Percentiles rank a stretch among this genome's conserved stretches.
Conservation (phyloP, 2,888 invertebrate genomes). For the Stramonita haemastoma region DNA sequence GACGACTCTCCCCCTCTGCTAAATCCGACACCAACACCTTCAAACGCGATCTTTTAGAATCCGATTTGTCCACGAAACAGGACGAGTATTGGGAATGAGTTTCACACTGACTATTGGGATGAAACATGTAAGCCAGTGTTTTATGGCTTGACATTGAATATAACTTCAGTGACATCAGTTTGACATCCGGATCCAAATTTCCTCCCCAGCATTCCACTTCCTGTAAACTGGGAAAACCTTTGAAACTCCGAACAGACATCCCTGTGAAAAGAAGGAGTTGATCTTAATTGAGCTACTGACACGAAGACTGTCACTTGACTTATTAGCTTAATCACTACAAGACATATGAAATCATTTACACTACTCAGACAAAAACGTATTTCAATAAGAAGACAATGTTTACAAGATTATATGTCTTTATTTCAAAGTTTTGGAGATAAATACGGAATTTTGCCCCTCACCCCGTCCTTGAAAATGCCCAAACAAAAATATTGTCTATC, state of each 20-base stretch:
- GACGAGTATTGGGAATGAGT: background rate
- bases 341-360: too few relatives aligned
- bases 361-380: too few relatives aligned
- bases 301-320: too few relatives aligned
- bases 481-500: too few relatives aligned
- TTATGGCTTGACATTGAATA: background rate
- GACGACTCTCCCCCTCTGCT: constrained; percentile 13
- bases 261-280: constrained; percentile 29
- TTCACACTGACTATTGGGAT: background rate
- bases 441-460: too few relatives aligned
- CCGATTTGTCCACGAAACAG: background rate
- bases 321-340: too few relatives aligned
- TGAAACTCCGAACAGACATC: background rate
- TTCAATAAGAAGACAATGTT: too few relatives aligned
- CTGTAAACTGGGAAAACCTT: constrained; percentile 26
- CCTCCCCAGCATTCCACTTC: constrained; percentile 35
- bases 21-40: constrained; percentile 14
- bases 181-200: background rate
- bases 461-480: too few relatives aligned
- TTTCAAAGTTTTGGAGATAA: too few relatives aligned
- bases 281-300: too few relatives aligned
- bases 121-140: background rate
- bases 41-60: background rate
- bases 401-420: too few relatives aligned
- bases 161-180: background rate